phyloP scores from a whole-genome alignment of 2,888 invertebrate genomes.

The Thecocarcelia acutangulata region DNA sequence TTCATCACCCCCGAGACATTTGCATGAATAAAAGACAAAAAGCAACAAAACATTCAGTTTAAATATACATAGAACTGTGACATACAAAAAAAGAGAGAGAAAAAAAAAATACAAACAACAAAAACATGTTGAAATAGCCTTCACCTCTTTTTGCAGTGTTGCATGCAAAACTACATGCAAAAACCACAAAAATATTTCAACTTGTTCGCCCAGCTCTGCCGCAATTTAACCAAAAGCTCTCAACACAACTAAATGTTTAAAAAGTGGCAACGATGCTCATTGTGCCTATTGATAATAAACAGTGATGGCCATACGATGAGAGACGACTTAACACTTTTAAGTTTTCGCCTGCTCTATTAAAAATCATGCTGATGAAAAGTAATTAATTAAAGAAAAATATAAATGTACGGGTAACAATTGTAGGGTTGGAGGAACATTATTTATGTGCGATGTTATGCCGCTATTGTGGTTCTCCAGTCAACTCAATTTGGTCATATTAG shows the following conservation, averaged over 20 bases:
- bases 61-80: conserved; percentile 14
- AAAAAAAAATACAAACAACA: no score
- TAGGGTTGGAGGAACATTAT: no score
- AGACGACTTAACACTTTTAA: no score
- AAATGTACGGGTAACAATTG: no score
- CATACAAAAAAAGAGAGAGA: neutral
- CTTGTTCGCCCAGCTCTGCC: neutral
- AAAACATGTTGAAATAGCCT: conserved; percentile 58
- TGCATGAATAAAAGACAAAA: conserved; percentile 22
- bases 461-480: no score
- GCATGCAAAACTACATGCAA: neutral
- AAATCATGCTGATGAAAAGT: no score
- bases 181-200: neutral
- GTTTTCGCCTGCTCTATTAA: no score
- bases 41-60: conserved; percentile 18
- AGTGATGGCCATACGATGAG: no score
- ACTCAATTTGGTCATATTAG: no score
- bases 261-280: no score
- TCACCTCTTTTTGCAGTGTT: conserved; percentile 65
- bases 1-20: conserved; percentile 56
- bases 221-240: conserved; percentile 2
- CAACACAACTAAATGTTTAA: neutral
- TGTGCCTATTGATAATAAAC: neutral
- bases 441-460: no score
- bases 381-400: no score